Conservation (phyloP, 2,797 vertebrate genomes). For the Pelochelys cantorii region DNA sequence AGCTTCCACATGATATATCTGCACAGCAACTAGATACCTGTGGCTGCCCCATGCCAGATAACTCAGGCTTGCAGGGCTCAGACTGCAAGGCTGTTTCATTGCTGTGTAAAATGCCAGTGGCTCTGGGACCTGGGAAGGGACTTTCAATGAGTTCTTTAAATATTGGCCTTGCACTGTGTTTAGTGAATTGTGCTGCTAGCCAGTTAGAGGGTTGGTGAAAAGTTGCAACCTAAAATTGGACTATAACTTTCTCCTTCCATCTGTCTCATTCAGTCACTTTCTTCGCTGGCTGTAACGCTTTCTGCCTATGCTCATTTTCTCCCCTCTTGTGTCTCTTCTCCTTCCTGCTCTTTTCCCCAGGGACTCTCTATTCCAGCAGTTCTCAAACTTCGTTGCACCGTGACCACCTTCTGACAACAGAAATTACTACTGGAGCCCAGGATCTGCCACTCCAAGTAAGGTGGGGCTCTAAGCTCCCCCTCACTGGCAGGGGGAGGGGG, state of each 20-base stretch:
- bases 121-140: neutral
- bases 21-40: neutral
- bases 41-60: too few species aligned
- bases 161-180: neutral
- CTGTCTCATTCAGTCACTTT: neutral
- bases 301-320: neutral
- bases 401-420: too few species aligned
- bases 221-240: neutral
- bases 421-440: too few species aligned
- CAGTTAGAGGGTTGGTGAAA: neutral
- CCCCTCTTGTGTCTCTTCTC: neutral
- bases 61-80: neutral
- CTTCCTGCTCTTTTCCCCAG: slow-evolving; percentile 19
- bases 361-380: too few species aligned
- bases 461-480: too few species aligned
- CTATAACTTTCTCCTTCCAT: neutral
- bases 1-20: neutral
- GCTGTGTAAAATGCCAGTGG: neutral
- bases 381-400: too few species aligned
- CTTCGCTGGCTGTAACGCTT: neutral
- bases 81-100: neutral
- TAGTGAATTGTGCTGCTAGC: neutral
- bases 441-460: too few species aligned
- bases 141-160: neutral
- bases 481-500: too few species aligned